Percentiles rank a stretch among this genome's conserved stretches.
These are phyloP conservation scores for Saimiri boliviensis DNA, from an alignment of 2,113 vertebrate genomes.

Conservation along the genomic window DNA sequence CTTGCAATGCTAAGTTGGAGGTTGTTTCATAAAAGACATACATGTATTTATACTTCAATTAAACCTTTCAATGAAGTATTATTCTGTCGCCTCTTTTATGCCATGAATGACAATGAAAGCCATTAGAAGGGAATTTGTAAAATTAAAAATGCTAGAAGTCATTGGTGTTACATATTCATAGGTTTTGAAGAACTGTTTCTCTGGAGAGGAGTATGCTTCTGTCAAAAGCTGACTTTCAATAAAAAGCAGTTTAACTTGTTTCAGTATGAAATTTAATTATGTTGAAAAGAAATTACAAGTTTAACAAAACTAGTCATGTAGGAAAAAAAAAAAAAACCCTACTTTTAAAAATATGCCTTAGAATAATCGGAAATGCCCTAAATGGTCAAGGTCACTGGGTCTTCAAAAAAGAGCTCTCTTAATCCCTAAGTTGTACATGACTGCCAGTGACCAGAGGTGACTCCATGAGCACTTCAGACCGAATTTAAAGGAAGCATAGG, in stretches of 20 bases:
- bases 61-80: neutral
- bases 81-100: neutral
- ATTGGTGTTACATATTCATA: neutral
- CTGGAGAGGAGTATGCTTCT: neutral
- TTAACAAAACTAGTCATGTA: neutral
- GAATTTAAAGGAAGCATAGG: neutral
- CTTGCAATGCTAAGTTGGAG: neutral
- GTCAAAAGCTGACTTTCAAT: neutral
- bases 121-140: neutral
- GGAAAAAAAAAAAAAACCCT: neutral
- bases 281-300: neutral
- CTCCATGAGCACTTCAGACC: neutral
- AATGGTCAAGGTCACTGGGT: neutral
- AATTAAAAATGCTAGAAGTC: neutral
- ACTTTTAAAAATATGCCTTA: neutral
- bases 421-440: fast-evolving
- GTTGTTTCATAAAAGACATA: neutral
- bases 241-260: neutral
- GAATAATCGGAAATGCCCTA: neutral
- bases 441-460: neutral
- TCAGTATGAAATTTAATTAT: neutral
- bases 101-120: neutral
- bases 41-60: neutral
- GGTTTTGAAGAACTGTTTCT: neutral
- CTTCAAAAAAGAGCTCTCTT: neutral